Evolutionary conservation across 2,888 invertebrate genomes (phyloP), one percentile per base, ranked within the genome.

Genomic region (Sarcophaga caerulescens): DNA sequence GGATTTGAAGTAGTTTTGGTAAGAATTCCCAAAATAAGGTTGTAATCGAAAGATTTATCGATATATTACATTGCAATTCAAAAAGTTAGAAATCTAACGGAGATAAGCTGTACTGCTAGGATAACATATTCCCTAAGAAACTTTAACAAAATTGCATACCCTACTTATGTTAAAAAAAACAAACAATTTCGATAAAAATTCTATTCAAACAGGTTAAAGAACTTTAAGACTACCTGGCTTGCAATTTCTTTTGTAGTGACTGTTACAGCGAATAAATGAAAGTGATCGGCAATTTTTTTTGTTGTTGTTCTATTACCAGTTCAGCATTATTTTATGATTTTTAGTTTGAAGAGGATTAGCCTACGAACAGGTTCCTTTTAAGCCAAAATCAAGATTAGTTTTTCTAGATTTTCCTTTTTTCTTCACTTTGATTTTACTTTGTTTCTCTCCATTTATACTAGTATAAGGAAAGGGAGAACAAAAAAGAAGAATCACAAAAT

Each of bases 331-430:
- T 35, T 74, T 59, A 68, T 76, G 71, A 63, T 65, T 71, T 69
- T 66, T 60, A 35, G 23, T 62, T 21, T 52, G 47, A 59, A 17
- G 65, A 77, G 69, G 73, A 69, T 85, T 76, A 68, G 10, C 44
- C 60, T 63, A 8, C 3, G 19, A 85, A 74, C 82, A 77, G 83
- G 85, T 80, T 85, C 62, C 52, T 66, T 71, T 82, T 70, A 60
- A 71, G 21, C 68, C 69, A 69, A 79, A 79, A 82, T 79, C 84
- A 79, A 84, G 84, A 84, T 84, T 84, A 71, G 66, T 71, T 81
- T 75, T 2, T 0, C 8, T 52, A 66, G 21, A 68, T 21, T 60
- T 73, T 81, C 12, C 45, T 52, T 68, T 78, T 47, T 69, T 66
- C 75, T 63, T 1, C 35, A 35, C 35, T 35, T 35, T 8, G 25